These are phyloP conservation scores for Bergia puertoricense DNA, from an alignment of 92 coral and sea anemone genomes.

Conservation along the genomic window DNA sequence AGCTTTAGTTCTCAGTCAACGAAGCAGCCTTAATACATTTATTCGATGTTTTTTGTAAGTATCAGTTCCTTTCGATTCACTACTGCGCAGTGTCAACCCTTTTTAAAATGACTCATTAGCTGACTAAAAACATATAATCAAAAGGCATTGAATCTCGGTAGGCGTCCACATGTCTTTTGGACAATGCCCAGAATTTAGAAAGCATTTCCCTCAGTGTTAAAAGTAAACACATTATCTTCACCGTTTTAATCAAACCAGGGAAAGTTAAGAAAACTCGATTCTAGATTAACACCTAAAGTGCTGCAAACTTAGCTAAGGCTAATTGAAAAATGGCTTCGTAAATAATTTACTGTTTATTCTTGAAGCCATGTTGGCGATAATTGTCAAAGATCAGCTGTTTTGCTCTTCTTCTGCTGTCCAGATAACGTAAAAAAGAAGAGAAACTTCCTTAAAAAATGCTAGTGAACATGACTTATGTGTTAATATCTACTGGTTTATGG, in stretches of 20 bases:
- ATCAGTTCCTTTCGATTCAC: neutral
- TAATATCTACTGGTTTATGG: neutral
- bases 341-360: neutral
- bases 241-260: neutral
- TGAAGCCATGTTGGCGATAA: neutral
- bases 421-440: neutral
- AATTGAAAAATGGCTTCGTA: neutral
- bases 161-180: neutral
- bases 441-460: neutral
- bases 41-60: too few relatives aligned
- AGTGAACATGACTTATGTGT: neutral
- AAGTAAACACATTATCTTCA: neutral
- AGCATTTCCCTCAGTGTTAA: neutral
- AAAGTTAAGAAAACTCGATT: neutral
- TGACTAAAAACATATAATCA: too few relatives aligned
- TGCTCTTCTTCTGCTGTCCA: neutral
- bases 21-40: neutral
- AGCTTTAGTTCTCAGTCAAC: neutral
- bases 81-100: neutral
- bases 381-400: neutral
- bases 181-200: neutral
- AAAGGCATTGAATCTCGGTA: neutral
- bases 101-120: neutral
- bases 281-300: neutral
- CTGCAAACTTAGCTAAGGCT: neutral